Conservation (phyloP, 1,140 invertebrate genomes). For the Adelges cooleyi region DNA sequence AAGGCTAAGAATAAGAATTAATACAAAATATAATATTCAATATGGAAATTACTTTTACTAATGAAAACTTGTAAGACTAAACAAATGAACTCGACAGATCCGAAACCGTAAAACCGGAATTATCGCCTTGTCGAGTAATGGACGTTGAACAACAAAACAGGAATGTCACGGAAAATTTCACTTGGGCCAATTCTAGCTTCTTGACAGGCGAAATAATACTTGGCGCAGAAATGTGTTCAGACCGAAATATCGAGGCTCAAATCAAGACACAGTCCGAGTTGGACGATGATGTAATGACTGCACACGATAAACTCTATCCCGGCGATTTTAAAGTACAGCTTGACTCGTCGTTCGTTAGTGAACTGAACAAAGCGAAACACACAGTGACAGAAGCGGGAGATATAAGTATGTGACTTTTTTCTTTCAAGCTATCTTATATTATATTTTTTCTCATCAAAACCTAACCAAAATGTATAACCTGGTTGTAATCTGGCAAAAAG, state of each 20-base stretch:
- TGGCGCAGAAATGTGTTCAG: constrained; percentile 1
- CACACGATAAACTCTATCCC: constrained; percentile 1
- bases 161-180: neutral
- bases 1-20: too few relatives aligned
- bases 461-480: too few relatives aligned
- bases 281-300: neutral
- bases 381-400: neutral
- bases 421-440: too few relatives aligned
- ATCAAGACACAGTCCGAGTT: neutral
- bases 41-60: too few relatives aligned
- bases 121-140: neutral
- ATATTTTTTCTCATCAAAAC: too few relatives aligned
- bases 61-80: too few relatives aligned
- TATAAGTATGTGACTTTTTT: too few relatives aligned
- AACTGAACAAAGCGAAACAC: neutral
- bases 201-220: constrained; percentile 5
- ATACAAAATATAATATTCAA: too few relatives aligned
- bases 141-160: constrained; percentile 11
- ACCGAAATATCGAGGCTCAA: neutral
- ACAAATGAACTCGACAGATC: too few relatives aligned
- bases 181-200: neutral
- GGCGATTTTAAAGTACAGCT: neutral
- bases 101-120: too few relatives aligned
- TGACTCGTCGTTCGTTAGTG: neutral
- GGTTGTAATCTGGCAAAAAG: too few relatives aligned